Conservation (phyloP, 1,140 invertebrate genomes). For the Neuroterus valhalla region DNA sequence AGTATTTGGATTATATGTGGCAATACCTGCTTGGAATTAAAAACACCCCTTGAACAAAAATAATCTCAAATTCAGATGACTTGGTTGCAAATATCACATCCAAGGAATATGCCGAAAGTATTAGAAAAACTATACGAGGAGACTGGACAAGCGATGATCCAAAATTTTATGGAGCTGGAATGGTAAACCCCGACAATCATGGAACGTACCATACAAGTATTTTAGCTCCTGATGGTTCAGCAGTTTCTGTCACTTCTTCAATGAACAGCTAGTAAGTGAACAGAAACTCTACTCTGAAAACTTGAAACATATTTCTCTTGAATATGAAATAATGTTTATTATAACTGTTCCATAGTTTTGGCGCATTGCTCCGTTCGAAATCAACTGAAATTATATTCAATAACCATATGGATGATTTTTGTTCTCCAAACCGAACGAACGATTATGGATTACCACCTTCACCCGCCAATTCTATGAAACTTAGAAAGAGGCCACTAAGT, state of each 20-base stretch:
- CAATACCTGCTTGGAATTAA: too few relatives aligned
- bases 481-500: constrained; percentile 90
- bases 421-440: constrained; percentile 86
- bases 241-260: constrained; percentile 91
- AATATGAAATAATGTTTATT: too few relatives aligned
- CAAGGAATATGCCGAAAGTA: constrained; percentile 77
- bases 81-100: constrained; percentile 79
- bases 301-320: too few relatives aligned
- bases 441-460: constrained; percentile 87
- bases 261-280: constrained; percentile 88
- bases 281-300: too few relatives aligned
- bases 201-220: constrained; percentile 93
- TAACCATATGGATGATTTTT: constrained; percentile 98
- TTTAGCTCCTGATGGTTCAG: constrained; percentile 88
- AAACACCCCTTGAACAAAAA: too few relatives aligned
- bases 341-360: constrained; percentile 79
- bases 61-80: constrained; percentile 74
- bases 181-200: constrained; percentile 77
- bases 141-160: constrained; percentile 81
- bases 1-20: too few relatives aligned
- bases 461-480: constrained; percentile 85
- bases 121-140: constrained; percentile 78
- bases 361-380: constrained; percentile 81
- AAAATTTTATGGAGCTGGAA: constrained; percentile 82
- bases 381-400: constrained; percentile 94